Percentiles rank a stretch among this genome's conserved stretches.
Evolutionary conservation across 2,797 vertebrate genomes (phyloP).

Genomic region (Sebastes cheni): DNA sequence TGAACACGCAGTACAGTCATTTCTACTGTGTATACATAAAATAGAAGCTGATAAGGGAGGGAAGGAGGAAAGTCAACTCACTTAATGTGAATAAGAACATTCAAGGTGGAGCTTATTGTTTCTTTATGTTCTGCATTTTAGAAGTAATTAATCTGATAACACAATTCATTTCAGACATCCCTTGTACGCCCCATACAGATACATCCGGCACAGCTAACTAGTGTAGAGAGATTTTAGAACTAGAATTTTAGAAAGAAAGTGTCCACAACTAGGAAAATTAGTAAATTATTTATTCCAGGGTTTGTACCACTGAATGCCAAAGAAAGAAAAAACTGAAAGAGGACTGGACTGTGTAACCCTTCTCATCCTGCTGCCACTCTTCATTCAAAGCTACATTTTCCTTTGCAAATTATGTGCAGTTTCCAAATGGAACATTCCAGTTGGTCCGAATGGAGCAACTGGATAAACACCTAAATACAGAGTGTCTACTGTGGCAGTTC

Average conservation of each 20-base stretch:
- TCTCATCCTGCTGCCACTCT: neutral
- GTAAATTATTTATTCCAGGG: conserved; percentile 23
- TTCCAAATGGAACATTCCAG: conserved; percentile 37
- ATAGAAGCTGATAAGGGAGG: neutral
- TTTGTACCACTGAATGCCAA: neutral
- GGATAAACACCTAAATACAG: neutral
- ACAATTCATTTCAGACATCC: neutral
- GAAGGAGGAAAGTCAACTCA: neutral
- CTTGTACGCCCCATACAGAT: neutral
- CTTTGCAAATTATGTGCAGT: neutral
- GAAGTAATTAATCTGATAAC: neutral
- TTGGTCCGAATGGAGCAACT: neutral
- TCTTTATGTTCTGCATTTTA: neutral
- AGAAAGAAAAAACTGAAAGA: neutral
- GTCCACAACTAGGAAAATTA: neutral
- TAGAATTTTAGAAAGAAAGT: neutral
- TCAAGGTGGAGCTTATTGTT: neutral
- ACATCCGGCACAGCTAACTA: neutral
- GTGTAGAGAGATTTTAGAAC: neutral
- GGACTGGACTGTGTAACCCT: neutral
- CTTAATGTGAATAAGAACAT: neutral
- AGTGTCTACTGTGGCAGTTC: neutral
- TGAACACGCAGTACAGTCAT: neutral
- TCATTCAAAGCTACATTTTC: conserved; percentile 13
- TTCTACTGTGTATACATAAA: neutral